Evolutionary conservation across 1,140 invertebrate genomes (phyloP).

Genomic region (Coboldia fuscipes): DNA sequence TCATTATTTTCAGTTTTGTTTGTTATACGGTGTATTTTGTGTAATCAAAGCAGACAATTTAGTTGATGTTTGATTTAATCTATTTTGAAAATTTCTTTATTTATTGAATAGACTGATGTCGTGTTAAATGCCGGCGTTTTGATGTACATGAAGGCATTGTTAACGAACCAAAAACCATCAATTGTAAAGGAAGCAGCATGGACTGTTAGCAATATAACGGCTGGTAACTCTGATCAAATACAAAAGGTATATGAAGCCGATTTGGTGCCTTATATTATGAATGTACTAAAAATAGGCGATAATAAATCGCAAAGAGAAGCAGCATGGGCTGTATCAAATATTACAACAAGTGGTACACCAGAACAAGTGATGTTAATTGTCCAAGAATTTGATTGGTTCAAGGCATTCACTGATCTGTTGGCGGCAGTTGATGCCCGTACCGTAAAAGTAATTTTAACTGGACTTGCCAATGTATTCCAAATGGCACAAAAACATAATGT

Average conservation of each 20-base stretch:
- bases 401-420: conserved; percentile 66
- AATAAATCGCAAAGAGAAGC: conserved; percentile 98
- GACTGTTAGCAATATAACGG: conserved; percentile 97
- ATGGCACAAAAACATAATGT: conserved; percentile 45
- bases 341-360: conserved; percentile 82
- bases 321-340: conserved; percentile 94
- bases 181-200: conserved; percentile 87
- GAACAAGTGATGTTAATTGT: conserved; percentile 70
- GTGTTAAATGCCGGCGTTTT: conserved; percentile 68
- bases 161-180: conserved; percentile 50
- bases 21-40: no score
- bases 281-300: conserved; percentile 51
- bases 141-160: conserved; percentile 40
- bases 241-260: conserved; percentile 79
- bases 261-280: conserved; percentile 15
- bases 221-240: conserved; percentile 86
- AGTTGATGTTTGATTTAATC: neutral
- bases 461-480: conserved; percentile 59
- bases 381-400: conserved; percentile 54
- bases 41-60: neutral
- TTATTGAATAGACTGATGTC: conserved; percentile 55
- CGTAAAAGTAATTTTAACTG: conserved; percentile 72
- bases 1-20: neutral
- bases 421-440: conserved; percentile 54
- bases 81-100: neutral